phyloP scores from a whole-genome alignment of 2,113 vertebrate genomes.

The Dasyurus viverrinus region DNA sequence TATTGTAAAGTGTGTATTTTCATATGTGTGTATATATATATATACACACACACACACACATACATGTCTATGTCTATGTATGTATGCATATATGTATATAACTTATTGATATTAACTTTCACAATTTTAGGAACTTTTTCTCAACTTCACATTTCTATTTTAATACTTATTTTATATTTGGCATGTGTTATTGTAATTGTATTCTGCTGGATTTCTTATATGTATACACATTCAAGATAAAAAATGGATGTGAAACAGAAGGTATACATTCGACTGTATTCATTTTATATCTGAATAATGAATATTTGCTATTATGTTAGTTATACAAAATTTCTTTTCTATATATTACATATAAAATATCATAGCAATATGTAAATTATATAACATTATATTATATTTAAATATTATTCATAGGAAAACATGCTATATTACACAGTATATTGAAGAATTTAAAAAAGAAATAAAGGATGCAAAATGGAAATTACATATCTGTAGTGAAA shows the following conservation, averaged over 20 bases:
- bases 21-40: conserved; percentile 61
- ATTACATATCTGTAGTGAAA: neutral
- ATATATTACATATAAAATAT: neutral
- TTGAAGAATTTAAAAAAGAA: neutral
- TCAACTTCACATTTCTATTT: neutral
- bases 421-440: neutral
- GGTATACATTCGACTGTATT: neutral
- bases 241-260: neutral
- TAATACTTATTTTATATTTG: neutral
- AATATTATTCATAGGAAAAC: neutral
- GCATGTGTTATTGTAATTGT: neutral
- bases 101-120: neutral
- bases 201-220: neutral
- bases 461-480: neutral
- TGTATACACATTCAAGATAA: neutral
- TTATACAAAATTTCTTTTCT: neutral
- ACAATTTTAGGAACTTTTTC: neutral
- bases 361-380: neutral
- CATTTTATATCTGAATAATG: neutral
- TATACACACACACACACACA: neutral
- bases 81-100: neutral
- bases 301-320: neutral
- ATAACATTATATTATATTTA: neutral
- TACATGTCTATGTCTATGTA: neutral
- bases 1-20: conserved; percentile 72